Base-by-base conservation (phyloP, 2,888 invertebrate genomes). In the Norana najaformis region DNA sequence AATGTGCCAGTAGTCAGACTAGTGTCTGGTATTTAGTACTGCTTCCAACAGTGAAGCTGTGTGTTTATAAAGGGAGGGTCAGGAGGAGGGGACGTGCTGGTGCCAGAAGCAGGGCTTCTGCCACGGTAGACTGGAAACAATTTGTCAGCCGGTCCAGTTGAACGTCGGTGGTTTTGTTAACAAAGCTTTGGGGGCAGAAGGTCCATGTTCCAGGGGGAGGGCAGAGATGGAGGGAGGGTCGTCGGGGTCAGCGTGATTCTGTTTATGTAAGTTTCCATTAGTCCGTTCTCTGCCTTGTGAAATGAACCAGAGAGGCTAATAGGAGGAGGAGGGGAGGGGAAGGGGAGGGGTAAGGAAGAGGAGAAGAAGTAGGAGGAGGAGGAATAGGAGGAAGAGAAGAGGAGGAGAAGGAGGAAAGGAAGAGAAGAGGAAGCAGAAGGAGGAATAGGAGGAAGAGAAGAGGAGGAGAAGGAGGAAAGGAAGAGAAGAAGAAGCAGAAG, bases 71-170 rank as follows among this genome's bases (percentile, higher is more conserved):
- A 30, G n/a, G 69, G 1, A 69, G 69, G 69, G n/a, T 0, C 11
- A 69, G 69, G 69, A 69, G 69, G 69, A 16, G 47, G 47, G 69
- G 69, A 69, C 69, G 30, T 69, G 69, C 69, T 69, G 69, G 69
- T n/a, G 69, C 69, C 69, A n/a, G 69, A 13, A n/a, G 69, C n/a
- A 69, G 69, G n/a, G n/a, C 69, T n/a, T 69, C 69, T 30, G 69
- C 69, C 69, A 69, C 69, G 69, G n/a, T 69, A 69, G 69, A 69
- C 69, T 69, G 69, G 69, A 69, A 69, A 69, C 69, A 69, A 69
- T 69, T 69, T 69, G 69, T 69, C 69, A 69, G 30, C 69, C 69
- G n/a, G 69, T 69, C 69, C 69, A 30, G 69, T n/a, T n/a, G 69
- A 69, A 69, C 69, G n/a, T n/a, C 69, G 69, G 69, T 69, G 69